Conservation (phyloP, 2,797 vertebrate genomes). For the Sebastolobus alascanus region DNA sequence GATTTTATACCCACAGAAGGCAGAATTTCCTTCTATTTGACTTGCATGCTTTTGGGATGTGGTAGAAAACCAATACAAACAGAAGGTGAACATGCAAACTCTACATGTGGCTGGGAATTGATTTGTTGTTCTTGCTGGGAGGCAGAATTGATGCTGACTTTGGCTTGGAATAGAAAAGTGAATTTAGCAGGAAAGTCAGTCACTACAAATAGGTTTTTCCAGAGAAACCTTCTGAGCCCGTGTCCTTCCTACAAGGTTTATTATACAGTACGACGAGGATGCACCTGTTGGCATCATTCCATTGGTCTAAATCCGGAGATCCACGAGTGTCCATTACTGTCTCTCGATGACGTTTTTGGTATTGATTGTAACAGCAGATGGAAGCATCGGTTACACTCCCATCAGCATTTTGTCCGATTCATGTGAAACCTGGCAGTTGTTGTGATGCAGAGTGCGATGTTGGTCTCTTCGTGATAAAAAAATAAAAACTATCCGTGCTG, state of each 20-base stretch:
- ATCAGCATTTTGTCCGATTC: constrained; percentile 57
- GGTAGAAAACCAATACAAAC: constrained; percentile 5
- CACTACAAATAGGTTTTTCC: constrained; percentile 1
- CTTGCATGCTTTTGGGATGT: neutral
- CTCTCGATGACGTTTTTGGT: constrained; percentile 37
- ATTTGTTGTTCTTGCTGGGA: constrained; percentile 10
- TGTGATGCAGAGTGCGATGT: constrained; percentile 5
- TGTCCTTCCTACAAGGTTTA: constrained; percentile 31
- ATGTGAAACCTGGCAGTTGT: constrained; percentile 46
- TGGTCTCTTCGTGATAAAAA: neutral
- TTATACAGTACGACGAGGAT: neutral
- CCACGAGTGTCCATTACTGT: constrained; percentile 49
- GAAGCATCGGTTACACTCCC: constrained; percentile 60
- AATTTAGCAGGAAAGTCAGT: constrained; percentile 2
- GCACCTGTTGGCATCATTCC: constrained; percentile 48
- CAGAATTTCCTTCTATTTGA: neutral
- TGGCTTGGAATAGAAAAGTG: constrained; percentile 1
- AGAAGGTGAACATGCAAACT: neutral
- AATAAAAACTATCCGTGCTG: constrained; percentile 34
- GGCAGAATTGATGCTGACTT: neutral
- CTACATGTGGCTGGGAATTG: neutral
- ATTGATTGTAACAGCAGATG: constrained; percentile 63
- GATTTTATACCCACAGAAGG: neutral
- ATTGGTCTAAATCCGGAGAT: constrained; percentile 56
- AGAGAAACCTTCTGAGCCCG: neutral